Evolutionary conservation across 2,888 invertebrate genomes (phyloP).

Genomic region (Pyralis farinalis): DNA sequence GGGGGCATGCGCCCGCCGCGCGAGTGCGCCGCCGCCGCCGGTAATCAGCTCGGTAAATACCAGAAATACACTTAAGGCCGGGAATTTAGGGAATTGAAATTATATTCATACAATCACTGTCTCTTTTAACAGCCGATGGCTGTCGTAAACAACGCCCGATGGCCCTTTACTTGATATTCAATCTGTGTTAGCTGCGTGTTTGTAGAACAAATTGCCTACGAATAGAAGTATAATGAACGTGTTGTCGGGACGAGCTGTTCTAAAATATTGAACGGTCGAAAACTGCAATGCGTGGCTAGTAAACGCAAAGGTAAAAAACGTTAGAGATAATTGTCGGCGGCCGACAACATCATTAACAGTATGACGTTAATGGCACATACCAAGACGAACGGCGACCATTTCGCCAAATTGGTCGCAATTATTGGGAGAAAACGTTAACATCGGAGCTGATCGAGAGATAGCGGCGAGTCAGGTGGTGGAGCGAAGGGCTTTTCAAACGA

Average conservation of each 20-base stretch:
- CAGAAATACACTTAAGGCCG: conserved; percentile 37
- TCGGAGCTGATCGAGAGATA: conserved; percentile 35
- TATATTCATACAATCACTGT: conserved; percentile 50
- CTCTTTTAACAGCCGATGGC: conserved; percentile 40
- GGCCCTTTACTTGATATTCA: conserved; percentile 37
- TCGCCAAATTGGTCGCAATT: conserved; percentile 62
- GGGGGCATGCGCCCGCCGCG: conserved; percentile 42
- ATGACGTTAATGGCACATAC: conserved; percentile 40
- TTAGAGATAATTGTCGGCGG: conserved; percentile 36
- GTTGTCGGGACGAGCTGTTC: conserved; percentile 25
- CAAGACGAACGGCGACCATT: conserved; percentile 26
- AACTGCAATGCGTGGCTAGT: conserved; percentile 37
- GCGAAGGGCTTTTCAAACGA: conserved; percentile 29
- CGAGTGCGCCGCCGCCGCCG: conserved; percentile 43
- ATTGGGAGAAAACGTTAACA: conserved; percentile 42
- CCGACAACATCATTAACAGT: conserved; percentile 52
- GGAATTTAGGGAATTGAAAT: conserved; percentile 48
- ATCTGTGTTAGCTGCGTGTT: conserved; percentile 32
- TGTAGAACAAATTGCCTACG: conserved; percentile 33
- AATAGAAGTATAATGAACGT: conserved; percentile 39
- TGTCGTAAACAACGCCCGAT: conserved; percentile 39
- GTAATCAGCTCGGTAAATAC: conserved; percentile 52
- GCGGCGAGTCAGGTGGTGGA: conserved; percentile 50
- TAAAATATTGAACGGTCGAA: conserved; percentile 21
- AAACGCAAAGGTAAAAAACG: no score